Conservation (phyloP, 2,888 invertebrate species). For the Drosophila silvestris region DNA sequence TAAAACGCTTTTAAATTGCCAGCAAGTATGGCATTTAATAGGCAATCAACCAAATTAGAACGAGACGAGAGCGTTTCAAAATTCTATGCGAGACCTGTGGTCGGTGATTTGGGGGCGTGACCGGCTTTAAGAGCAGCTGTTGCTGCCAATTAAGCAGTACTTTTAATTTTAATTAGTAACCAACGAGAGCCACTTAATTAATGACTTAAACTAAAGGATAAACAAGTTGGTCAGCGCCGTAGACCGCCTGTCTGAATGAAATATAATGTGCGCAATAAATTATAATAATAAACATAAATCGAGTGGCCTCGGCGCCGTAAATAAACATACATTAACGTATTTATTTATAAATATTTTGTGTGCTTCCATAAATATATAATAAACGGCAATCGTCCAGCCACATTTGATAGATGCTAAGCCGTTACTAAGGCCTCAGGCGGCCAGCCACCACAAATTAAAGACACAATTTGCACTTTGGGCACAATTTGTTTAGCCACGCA, state of each 20-base stretch:
- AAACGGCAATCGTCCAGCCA: conserved; percentile 57
- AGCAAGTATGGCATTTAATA: conserved; percentile 42
- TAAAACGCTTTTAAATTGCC: conserved; percentile 45
- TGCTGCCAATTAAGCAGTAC: conserved; percentile 71
- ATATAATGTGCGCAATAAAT: conserved; percentile 70
- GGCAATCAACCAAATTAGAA: conserved; percentile 53
- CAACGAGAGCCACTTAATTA: conserved; percentile 70
- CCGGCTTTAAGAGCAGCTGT: conserved; percentile 48
- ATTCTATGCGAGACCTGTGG: conserved; percentile 9
- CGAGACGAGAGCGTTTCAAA: conserved; percentile 24
- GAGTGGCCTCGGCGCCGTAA: conserved; percentile 41
- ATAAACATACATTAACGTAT: conserved; percentile 54
- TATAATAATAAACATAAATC: conserved; percentile 71
- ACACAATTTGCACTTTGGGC: conserved; percentile 21
- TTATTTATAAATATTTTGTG: conserved; percentile 5
- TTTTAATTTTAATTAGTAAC: conserved; percentile 75
- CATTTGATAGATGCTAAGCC: conserved; percentile 61
- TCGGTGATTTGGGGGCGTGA: not conserved
- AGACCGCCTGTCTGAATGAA: conserved; percentile 59
- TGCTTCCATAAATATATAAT: conserved; percentile 44
- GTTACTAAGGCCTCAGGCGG: conserved; percentile 1
- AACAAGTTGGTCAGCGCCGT: conserved; percentile 34
- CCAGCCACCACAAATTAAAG: conserved; percentile 25
- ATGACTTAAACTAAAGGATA: conserved; percentile 62
- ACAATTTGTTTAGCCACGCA: conserved; percentile 22